Conservation (phyloP, 2,888 invertebrate genomes). For the Drosophila merina region DNA sequence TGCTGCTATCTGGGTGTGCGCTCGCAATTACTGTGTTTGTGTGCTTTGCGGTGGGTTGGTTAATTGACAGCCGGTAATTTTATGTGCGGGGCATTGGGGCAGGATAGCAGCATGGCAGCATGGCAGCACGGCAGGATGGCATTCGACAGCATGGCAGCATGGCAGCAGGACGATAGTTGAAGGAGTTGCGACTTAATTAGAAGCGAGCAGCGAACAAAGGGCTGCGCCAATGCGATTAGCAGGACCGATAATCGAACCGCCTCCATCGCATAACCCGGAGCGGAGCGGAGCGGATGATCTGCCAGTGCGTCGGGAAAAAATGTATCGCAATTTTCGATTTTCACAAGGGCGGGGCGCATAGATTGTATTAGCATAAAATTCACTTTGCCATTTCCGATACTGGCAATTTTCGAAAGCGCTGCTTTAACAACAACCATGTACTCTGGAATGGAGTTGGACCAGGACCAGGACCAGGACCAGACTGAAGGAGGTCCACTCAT, state of each 20-base stretch:
- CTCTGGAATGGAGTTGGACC: constrained; percentile 45
- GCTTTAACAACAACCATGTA: neutral
- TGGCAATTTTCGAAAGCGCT: constrained; percentile 80
- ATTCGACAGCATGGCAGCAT: neutral
- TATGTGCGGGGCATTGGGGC: constrained; percentile 38
- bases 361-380: constrained; percentile 65
- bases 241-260: constrained; percentile 25
- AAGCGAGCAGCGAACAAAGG: constrained; percentile 17
- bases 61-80: constrained; percentile 67
- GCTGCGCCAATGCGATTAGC: constrained; percentile 23
- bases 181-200: constrained; percentile 40
- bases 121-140: neutral
- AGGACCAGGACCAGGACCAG: constrained; percentile 30
- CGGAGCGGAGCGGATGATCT: neutral
- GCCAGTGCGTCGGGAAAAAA: neutral
- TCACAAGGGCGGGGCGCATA: constrained; percentile 11
- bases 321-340: constrained; percentile 8
- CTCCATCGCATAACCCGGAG: neutral
- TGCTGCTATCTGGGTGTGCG: constrained; percentile 19
- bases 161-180: constrained; percentile 11
- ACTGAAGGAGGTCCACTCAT: neutral
- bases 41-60: constrained; percentile 43
- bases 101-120: neutral
- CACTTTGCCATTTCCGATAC: constrained; percentile 69
- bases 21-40: constrained; percentile 36